Evolutionary conservation across 2,113 vertebrate species (phyloP).

Genomic region (Hylia prasina): DNA sequence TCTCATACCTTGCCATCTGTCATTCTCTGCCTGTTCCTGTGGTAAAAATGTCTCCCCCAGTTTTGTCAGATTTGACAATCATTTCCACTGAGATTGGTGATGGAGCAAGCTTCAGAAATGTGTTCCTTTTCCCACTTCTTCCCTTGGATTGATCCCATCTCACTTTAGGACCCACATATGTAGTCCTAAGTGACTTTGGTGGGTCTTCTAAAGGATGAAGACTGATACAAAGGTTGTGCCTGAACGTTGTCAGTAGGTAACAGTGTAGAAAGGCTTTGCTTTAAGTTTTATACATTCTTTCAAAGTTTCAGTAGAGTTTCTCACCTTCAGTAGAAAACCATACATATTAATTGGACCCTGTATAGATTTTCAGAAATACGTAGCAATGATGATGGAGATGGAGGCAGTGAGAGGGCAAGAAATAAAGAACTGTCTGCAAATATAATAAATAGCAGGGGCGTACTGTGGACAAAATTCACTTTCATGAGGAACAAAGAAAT

Average conservation of each 20-base stretch:
- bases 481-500: not conserved
- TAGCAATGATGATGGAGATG: not conserved
- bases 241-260: not conserved
- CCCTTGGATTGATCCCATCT: not conserved
- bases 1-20: constrained; percentile 28
- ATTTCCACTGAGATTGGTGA: not conserved
- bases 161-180: not conserved
- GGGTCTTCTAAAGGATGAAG: not conserved
- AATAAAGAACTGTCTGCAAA: not conserved
- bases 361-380: not conserved
- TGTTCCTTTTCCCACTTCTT: not conserved
- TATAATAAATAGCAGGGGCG: not conserved
- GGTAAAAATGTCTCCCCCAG: not conserved
- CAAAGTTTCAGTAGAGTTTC: not conserved
- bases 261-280: not conserved
- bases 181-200: not conserved
- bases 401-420: not conserved
- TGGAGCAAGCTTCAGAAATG: not conserved
- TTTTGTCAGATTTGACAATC: not conserved
- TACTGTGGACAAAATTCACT: not conserved
- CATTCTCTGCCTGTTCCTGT: not conserved
- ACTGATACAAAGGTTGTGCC: not conserved
- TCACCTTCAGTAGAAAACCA: not conserved
- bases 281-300: not conserved
- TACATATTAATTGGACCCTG: not conserved